Percentiles rank a stretch among this genome's conserved stretches.
phyloP scores from a whole-genome alignment of 2,113 vertebrate genomes.

The Madoqua kirkii region DNA sequence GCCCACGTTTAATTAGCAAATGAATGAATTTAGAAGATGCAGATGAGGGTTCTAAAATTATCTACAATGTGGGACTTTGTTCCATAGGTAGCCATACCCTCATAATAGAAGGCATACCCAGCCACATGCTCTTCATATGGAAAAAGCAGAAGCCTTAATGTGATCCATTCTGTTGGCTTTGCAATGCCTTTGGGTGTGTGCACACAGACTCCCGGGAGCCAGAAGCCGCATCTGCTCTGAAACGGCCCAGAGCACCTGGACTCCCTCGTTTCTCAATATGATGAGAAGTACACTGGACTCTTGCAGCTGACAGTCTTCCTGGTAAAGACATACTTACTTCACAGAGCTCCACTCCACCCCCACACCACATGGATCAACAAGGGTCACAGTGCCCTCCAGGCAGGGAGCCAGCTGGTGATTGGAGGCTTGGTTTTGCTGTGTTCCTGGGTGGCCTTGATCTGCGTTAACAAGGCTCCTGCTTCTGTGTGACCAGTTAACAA shows the following conservation, averaged over 20 bases:
- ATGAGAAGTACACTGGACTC: slow-evolving; percentile 30
- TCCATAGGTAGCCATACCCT: background rate
- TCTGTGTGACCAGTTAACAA: slow-evolving; percentile 33
- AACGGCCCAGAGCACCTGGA: slow-evolving; percentile 3
- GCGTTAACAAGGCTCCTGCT: slow-evolving; percentile 18
- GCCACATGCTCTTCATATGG: slow-evolving; percentile 9
- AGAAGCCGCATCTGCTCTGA: background rate
- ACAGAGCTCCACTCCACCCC: slow-evolving; percentile 58
- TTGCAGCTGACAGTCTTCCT: slow-evolving; percentile 51
- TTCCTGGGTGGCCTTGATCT: slow-evolving; percentile 47
- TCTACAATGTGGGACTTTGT: background rate
- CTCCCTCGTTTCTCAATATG: background rate
- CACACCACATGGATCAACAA: slow-evolving; percentile 58
- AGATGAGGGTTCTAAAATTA: slow-evolving; percentile 17
- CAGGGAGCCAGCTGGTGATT: slow-evolving; percentile 53
- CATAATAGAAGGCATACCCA: slow-evolving; percentile 17
- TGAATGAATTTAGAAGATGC: background rate
- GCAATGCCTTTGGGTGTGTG: background rate
- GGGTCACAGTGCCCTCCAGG: slow-evolving; percentile 46
- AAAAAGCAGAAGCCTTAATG: background rate
- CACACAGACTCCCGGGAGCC: background rate
- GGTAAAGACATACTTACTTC: slow-evolving; percentile 62
- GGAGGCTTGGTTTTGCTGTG: slow-evolving; percentile 57
- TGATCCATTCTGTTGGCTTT: background rate
- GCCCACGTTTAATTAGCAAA: background rate